Evolutionary conservation across 2,797 vertebrate genomes (phyloP).

Genomic region (Acrocephalus scirpaceus): DNA sequence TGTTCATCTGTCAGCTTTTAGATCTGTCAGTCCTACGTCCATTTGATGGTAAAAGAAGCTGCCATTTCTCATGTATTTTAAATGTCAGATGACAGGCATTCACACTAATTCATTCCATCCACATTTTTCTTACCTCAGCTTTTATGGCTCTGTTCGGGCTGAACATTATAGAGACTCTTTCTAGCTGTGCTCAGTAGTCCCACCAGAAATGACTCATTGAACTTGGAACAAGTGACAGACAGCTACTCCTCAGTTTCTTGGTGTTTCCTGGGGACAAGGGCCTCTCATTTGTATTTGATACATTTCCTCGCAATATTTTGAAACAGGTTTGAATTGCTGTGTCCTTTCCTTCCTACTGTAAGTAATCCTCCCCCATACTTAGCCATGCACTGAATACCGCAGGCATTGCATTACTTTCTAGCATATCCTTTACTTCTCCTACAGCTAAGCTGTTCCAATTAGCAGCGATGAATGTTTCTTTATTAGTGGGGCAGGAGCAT

Average conservation of each 20-base stretch:
- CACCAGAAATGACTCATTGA: background rate
- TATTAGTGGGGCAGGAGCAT: background rate
- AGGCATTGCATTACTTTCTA: background rate
- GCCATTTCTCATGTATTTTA: background rate
- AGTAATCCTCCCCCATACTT: background rate
- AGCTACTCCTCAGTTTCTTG: background rate
- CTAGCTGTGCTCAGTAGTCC: background rate
- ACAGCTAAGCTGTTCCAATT: background rate
- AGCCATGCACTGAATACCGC: background rate
- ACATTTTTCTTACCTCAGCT: background rate
- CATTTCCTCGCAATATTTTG: background rate
- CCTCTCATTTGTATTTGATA: background rate
- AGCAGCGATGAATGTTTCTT: background rate
- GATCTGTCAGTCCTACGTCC: background rate
- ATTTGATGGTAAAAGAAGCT: background rate
- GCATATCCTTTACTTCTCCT: background rate
- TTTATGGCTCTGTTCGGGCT: background rate
- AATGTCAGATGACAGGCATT: background rate
- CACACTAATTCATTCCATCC: background rate
- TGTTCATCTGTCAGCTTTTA: background rate
- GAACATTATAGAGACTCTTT: background rate
- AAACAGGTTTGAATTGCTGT: background rate
- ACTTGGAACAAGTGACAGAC: background rate
- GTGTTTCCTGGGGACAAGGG: background rate
- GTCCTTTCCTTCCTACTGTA: background rate